Evolutionary conservation across 2,797 vertebrate species (phyloP).

Genomic region (Hyperoplus lanceolatus): DNA sequence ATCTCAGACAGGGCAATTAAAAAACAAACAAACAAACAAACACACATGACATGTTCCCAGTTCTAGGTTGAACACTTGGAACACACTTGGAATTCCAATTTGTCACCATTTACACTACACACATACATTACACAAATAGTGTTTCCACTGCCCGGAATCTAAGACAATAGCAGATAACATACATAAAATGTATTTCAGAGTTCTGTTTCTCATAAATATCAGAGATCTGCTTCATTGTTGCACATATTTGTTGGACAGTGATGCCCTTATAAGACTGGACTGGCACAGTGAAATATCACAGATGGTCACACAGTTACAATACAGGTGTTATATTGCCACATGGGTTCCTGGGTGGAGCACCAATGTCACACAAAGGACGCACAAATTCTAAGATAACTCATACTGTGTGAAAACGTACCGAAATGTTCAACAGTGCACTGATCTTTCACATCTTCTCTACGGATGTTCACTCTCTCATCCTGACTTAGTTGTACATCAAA

Average conservation of each 20-base stretch:
- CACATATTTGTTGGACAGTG: slow-evolving; percentile 42
- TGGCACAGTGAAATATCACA: slow-evolving; percentile 70
- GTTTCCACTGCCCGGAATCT: slow-evolving; percentile 9
- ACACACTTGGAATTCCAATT: slow-evolving; percentile 13
- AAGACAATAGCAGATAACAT: slow-evolving; percentile 30
- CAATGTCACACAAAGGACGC: slow-evolving; percentile 67
- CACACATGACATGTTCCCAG: slow-evolving; percentile 16
- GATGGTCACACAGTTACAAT: slow-evolving; percentile 66
- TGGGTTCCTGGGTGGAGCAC: slow-evolving; percentile 61
- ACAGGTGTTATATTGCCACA: slow-evolving; percentile 65
- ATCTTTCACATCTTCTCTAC: slow-evolving; percentile 45
- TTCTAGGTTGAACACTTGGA: slow-evolving; percentile 2
- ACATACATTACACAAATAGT: slow-evolving; percentile 22
- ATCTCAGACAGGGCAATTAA: slow-evolving; percentile 35
- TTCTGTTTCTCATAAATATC: slow-evolving; percentile 22
- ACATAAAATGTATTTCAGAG: slow-evolving; percentile 41
- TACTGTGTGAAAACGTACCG: slow-evolving; percentile 46
- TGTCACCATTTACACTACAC: slow-evolving; percentile 18
- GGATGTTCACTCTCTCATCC: slow-evolving; percentile 30
- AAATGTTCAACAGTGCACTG: slow-evolving; percentile 52
- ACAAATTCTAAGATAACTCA: slow-evolving; percentile 53
- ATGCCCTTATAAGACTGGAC: slow-evolving; percentile 47
- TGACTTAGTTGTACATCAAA: slow-evolving; percentile 47
- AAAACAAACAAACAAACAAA: neutral
- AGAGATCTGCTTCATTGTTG: slow-evolving; percentile 36